phyloP scores from a whole-genome alignment of 2,797 vertebrate species.

The Mormyrus proboscirostris region DNA sequence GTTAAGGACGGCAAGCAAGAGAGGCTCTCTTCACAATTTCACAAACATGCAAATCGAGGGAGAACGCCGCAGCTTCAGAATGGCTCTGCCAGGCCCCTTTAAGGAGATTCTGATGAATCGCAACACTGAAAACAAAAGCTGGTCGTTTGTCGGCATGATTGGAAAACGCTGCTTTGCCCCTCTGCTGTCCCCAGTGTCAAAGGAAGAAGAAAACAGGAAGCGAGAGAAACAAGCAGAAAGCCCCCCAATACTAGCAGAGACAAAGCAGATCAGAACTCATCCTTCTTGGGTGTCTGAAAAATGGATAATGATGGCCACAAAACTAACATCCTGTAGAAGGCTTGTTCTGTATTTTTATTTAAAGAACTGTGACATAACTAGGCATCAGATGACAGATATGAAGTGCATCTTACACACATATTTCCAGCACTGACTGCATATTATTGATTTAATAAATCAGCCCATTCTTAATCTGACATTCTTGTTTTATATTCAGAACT shows the following conservation, averaged over 20 bases:
- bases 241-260: neutral
- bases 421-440: neutral
- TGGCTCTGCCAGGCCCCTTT: neutral
- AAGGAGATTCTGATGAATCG: neutral
- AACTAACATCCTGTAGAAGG: neutral
- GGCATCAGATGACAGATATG: neutral
- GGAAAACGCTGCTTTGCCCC: neutral
- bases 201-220: neutral
- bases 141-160: neutral
- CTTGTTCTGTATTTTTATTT: constrained; percentile 6
- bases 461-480: neutral
- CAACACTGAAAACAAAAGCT: neutral
- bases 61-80: neutral
- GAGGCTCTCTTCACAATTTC: neutral
- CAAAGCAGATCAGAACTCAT: neutral
- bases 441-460: neutral
- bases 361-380: neutral
- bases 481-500: neutral
- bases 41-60: neutral
- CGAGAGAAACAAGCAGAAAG: neutral
- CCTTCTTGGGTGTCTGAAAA: neutral
- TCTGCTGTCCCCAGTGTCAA: neutral
- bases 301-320: neutral
- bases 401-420: neutral
- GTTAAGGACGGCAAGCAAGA: neutral